Conservation (phyloP, 2,888 invertebrate genomes). For the Brenthis hecate region DNA sequence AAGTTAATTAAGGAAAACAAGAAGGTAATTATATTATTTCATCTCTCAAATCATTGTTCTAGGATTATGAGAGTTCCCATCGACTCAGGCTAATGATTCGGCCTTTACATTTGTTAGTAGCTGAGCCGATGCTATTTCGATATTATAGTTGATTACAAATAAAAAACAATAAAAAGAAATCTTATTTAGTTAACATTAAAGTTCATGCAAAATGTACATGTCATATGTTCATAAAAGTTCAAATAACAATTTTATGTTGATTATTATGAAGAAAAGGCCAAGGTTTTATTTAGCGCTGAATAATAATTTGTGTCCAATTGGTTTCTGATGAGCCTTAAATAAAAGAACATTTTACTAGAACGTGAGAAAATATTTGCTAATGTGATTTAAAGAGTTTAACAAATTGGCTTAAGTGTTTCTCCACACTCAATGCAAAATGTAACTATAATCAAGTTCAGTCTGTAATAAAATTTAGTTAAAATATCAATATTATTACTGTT, state of each 20-base stretch:
- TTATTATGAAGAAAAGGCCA: constrained; percentile 69
- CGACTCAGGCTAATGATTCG: constrained; percentile 52
- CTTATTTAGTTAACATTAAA: constrained; percentile 50
- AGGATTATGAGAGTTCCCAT: constrained; percentile 72
- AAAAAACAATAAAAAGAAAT: constrained; percentile 44
- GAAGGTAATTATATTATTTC: neutral
- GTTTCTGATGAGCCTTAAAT: constrained; percentile 66
- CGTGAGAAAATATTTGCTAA: constrained; percentile 41
- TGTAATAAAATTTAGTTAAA: neutral
- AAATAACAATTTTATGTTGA: constrained; percentile 56
- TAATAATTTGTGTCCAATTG: constrained; percentile 69
- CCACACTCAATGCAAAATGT: neutral
- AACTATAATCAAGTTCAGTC: neutral
- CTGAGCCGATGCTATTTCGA: constrained; percentile 56
- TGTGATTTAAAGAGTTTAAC: constrained; percentile 12
- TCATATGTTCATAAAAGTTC: constrained; percentile 59
- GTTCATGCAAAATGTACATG: constrained; percentile 44
- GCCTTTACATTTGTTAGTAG: constrained; percentile 61
- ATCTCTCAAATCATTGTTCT: constrained; percentile 44
- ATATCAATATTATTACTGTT: no score
- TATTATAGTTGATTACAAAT: constrained; percentile 50
- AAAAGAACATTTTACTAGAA: constrained; percentile 46
- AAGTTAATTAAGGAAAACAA: constrained; percentile 13
- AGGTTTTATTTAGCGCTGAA: constrained; percentile 68
- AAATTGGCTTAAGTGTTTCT: constrained; percentile 1